Conservation (phyloP, 1,140 invertebrate genomes). For the Magallana ariakensis region DNA sequence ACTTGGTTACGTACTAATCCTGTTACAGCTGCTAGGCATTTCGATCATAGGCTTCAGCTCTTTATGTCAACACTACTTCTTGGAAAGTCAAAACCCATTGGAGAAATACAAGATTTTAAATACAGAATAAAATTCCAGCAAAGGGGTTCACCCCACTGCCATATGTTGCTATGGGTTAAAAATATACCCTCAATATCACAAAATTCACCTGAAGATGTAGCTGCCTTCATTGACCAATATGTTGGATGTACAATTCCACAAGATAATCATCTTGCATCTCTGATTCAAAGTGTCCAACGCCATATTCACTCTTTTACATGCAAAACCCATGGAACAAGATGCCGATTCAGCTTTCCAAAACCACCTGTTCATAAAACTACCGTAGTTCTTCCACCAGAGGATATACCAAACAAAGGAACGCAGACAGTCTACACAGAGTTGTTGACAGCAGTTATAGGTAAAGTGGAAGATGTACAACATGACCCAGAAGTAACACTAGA, state of each 20-base stretch:
- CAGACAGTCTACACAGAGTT: background rate
- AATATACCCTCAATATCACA: too few relatives aligned
- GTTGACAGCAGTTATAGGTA: background rate
- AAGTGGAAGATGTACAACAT: background rate
- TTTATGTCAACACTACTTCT: background rate
- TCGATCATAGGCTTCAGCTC: constrained; percentile 7
- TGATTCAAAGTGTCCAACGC: background rate
- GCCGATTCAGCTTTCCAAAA: constrained; percentile 34
- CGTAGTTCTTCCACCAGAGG: background rate
- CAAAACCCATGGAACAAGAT: constrained; percentile 22
- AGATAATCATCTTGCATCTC: too few relatives aligned
- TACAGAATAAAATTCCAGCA: constrained; percentile 2
- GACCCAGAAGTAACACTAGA: too few relatives aligned
- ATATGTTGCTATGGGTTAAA: constrained; percentile 15
- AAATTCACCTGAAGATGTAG: background rate
- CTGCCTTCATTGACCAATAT: too few relatives aligned
- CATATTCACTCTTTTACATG: constrained; percentile 3
- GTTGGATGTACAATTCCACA: constrained; percentile 4
- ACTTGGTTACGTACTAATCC: constrained; percentile 1
- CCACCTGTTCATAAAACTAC: constrained; percentile 3
- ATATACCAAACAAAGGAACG: background rate
- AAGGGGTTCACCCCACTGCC: background rate
- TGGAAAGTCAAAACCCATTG: background rate
- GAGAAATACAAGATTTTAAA: constrained; percentile 15
- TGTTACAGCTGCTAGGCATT: constrained; percentile 31